Evolutionary conservation across 2,888 invertebrate species (phyloP), one percentile per base, ranked within the genome.

Genomic region (Crematogaster levior): DNA sequence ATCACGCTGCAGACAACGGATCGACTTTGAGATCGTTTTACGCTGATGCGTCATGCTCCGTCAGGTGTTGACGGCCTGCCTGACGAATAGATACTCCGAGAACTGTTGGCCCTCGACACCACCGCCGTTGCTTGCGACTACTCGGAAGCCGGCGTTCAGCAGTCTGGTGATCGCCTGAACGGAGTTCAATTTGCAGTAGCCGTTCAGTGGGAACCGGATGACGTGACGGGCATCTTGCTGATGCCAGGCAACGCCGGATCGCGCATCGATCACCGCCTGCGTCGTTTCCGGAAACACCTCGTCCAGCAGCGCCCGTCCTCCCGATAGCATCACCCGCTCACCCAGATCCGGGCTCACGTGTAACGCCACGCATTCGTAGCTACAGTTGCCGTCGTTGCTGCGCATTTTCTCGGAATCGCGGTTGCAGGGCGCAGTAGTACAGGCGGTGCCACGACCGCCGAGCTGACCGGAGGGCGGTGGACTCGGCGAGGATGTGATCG

Each of bases 51-150:
- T 56, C 27, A 82, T 89, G 75, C 60, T 90, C 85, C 90, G 92
- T 92, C 92, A 92, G 68, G 95, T 92, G 93, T 90, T 91, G 84
- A 93, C 85, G 92, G 95, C 91, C 87, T 95, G 95, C 89, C 97
- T 95, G 84, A 97, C 96, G 94, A 98, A 97, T 92, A 98, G 95
- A 95, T 98, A 98, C 95, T 98, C 98, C 91, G 97, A 97, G 95
- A 98, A 98, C 95, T 98, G 98, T 93, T 98, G 98, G 6, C 98
- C 97, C 93, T 98, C 98, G 51, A 98, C 98, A 4, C 98, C 98
- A 27, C 98, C 98, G 0, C 98, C 98, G 91, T 97, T 97, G 92
- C 98, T 97, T 37, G 98, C 98, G 70, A 97, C 97, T 83, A 98
- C 96, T 88, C 96, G 96, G 94, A 98, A 98, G 73, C 97, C 97